Base-by-base conservation (phyloP, 1,140 invertebrate species). In the Proctacanthus coquilletti region DNA sequence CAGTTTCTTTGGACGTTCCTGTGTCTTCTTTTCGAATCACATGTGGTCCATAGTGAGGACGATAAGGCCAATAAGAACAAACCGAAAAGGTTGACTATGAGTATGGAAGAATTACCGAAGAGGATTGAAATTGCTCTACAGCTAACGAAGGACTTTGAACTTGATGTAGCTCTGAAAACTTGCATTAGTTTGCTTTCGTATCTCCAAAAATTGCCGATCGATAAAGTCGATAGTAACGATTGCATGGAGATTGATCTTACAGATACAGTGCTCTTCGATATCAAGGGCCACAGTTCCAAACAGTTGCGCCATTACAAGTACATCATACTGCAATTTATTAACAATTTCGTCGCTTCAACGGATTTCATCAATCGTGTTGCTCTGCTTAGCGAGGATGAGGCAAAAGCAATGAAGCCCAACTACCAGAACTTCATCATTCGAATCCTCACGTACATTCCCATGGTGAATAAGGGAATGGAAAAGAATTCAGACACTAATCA, bases 221-320 rank as follows among this genome's bases (percentile, higher is more conserved):
- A 71, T 42, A 71, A 75, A 21, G 20, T 37, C n/a, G 33, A 41
- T 9, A 27, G 36, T n/a, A 49, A 49, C 51, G 58, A 53, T 10
- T 25, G 43, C 20, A 45, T 41, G 9, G 35, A 46, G 23, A 47
- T 56, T 34, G 42, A 48, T 30, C 43, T 36, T 38, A 42, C 45
- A 5, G 55, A 59, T 18, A 66, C 67, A 34, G 61, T 70, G 17
- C 68, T 84, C 25, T 84, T 86, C 42, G 74, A 78, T 51, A 64
- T 84, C 0, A 62, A 61, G 6, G 64, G 64, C 2, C 73, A 75
- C 45, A 71, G 71, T 3, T 64, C 74, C 2, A 80, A 84, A 52
- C 78, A 87, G 41, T 57, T 88, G 41, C 65, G 82, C 10, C 78
- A 87, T 51, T 89, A 81, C 48, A 88, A 82, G 62, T 86, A 85